Conservation (phyloP, 2,113 vertebrate genomes). For the Archocentrus centrarchus region DNA sequence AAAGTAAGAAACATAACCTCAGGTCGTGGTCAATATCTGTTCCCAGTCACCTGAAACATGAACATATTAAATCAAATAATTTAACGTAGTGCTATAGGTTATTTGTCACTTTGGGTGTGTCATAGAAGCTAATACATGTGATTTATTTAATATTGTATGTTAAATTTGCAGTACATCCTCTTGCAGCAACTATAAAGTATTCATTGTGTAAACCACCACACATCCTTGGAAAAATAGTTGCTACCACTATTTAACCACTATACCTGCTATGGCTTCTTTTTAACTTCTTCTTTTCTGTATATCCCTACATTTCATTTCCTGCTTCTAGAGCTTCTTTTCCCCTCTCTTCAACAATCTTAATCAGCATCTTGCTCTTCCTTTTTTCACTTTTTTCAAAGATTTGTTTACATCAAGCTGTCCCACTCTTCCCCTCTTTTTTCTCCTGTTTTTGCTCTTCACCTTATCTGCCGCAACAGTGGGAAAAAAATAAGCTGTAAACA, state of each 20-base stretch:
- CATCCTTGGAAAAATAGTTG: neutral
- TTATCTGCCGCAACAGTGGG: slow-evolving; percentile 17
- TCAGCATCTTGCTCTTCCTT: neutral
- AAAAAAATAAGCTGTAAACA: slow-evolving; percentile 32
- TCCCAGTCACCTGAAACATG: neutral
- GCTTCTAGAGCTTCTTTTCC: no score
- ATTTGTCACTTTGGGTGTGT: neutral
- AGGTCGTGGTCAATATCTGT: neutral
- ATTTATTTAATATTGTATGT: neutral
- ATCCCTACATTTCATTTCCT: neutral
- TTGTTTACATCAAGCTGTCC: neutral
- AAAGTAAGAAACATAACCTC: slow-evolving; percentile 7
- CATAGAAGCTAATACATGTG: neutral
- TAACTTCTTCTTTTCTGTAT: neutral
- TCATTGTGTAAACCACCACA: neutral
- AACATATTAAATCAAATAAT: neutral
- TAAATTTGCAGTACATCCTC: neutral
- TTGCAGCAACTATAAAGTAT: neutral
- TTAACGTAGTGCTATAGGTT: neutral
- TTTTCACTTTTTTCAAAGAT: neutral
- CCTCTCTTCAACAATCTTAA: neutral
- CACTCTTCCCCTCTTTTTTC: neutral
- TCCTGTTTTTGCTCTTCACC: neutral
- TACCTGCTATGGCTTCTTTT: neutral
- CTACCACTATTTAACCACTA: neutral